These are phyloP conservation scores for Geothlypis trichas DNA, from an alignment of 2,113 vertebrate genomes.

Conservation along the genomic window DNA sequence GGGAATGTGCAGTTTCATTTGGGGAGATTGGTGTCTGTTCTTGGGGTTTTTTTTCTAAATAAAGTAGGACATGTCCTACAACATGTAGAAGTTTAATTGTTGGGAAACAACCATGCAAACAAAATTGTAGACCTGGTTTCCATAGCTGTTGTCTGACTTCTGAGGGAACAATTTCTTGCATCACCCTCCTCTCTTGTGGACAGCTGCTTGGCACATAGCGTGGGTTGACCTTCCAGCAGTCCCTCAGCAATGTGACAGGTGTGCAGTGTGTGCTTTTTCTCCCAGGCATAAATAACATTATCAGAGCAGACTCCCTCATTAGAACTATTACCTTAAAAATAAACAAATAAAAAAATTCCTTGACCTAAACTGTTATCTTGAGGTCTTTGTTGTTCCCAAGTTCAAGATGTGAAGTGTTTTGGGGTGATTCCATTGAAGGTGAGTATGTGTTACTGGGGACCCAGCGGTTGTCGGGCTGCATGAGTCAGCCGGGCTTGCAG, in stretches of 20 bases:
- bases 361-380: background rate
- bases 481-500: slow-evolving; percentile 14
- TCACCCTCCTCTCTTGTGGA: background rate
- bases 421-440: background rate
- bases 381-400: background rate
- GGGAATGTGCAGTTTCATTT: background rate
- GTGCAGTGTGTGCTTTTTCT: background rate
- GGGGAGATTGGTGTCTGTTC: background rate
- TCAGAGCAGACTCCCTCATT: background rate
- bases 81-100: background rate
- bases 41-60: background rate
- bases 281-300: background rate
- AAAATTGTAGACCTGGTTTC: background rate
- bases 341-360: background rate
- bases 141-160: background rate
- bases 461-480: rapidly evolving
- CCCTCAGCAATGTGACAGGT: background rate
- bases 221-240: background rate
- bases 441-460: background rate
- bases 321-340: background rate
- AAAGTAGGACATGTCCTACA: background rate
- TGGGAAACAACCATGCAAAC: background rate
- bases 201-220: rapidly evolving
- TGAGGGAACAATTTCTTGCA: background rate
- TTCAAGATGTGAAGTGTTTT: background rate